Percentiles rank a stretch among this genome's conserved stretches.
phyloP scores from a whole-genome alignment of 2,113 vertebrate species.

The Trachemys scripta region DNA sequence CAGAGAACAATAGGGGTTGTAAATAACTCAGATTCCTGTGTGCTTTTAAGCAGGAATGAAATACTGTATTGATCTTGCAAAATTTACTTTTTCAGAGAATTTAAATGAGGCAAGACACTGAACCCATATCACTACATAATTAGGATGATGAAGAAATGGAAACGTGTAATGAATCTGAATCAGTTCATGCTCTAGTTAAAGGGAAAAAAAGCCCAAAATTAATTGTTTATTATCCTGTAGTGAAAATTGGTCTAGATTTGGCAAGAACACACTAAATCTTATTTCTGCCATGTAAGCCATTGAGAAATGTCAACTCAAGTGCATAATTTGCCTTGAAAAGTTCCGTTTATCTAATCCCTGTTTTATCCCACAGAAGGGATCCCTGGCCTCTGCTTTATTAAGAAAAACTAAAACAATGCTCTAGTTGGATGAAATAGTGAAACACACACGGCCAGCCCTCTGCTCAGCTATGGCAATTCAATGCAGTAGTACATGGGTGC shows the following conservation, averaged over 20 bases:
- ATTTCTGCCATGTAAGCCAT: background rate
- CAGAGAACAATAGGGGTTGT: constrained; percentile 1
- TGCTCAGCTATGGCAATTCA: constrained; percentile 38
- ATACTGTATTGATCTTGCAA: background rate
- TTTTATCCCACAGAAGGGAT: background rate
- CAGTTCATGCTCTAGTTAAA: background rate
- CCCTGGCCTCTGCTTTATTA: background rate
- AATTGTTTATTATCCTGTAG: background rate
- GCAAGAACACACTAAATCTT: background rate
- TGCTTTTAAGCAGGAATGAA: background rate
- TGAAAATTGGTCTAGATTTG: constrained; percentile 21
- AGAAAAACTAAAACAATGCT: background rate
- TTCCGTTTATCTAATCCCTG: background rate
- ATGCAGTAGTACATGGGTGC: background rate
- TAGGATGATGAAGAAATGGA: background rate
- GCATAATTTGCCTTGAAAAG: background rate
- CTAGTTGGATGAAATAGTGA: background rate
- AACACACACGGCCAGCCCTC: background rate
- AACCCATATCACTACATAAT: background rate
- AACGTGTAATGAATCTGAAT: background rate
- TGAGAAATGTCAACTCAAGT: background rate
- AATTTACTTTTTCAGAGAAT: fast-evolving
- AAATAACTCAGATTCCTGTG: background rate
- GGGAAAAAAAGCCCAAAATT: background rate
- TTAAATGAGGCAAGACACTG: background rate